A percentile compares a stretch with the other conserved stretches of the same genome.
phyloP scores from a whole-genome alignment of 1,140 invertebrate species.

The Cotesia glomerata region DNA sequence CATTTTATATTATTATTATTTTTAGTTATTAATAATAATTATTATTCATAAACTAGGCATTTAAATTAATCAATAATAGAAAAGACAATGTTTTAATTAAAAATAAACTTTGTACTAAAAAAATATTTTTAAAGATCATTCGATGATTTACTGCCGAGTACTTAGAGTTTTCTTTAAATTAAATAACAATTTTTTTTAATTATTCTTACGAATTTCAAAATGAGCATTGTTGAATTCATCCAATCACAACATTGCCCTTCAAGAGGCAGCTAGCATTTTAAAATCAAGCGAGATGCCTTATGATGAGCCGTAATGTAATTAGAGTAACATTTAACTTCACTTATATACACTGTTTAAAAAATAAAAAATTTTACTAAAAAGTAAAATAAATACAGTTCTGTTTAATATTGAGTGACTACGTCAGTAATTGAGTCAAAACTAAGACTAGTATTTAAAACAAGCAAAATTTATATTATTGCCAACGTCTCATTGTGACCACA shows the following conservation, averaged over 20 bases:
- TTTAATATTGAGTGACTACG: not conserved
- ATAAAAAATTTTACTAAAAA: too few species aligned
- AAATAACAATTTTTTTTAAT: too few species aligned
- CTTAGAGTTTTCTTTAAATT: too few species aligned
- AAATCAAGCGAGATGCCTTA: slow-evolving; percentile 52
- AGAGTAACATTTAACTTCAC: slow-evolving; percentile 18
- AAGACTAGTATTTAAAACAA: slow-evolving; percentile 26
- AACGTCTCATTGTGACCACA: slow-evolving; percentile 36
- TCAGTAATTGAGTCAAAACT: slow-evolving; percentile 14
- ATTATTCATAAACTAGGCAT: too few species aligned
- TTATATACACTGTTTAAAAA: not conserved
- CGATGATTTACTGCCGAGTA: too few species aligned
- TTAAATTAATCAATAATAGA: too few species aligned
- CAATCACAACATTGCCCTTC: slow-evolving; percentile 51
- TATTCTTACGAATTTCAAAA: too few species aligned
- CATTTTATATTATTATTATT: too few species aligned
- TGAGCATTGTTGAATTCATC: slow-evolving; percentile 9
- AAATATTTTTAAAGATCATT: too few species aligned
- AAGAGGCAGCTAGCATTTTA: slow-evolving; percentile 53
- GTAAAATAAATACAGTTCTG: not conserved
- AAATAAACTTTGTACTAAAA: too few species aligned
- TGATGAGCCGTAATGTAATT: slow-evolving; percentile 54
- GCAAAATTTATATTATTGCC: slow-evolving; percentile 43
- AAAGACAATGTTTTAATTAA: too few species aligned
- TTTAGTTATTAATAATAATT: too few species aligned